These are phyloP conservation scores for Leptestheria dahalacensis DNA, from an alignment of 1,140 invertebrate species.

Conservation along the genomic window DNA sequence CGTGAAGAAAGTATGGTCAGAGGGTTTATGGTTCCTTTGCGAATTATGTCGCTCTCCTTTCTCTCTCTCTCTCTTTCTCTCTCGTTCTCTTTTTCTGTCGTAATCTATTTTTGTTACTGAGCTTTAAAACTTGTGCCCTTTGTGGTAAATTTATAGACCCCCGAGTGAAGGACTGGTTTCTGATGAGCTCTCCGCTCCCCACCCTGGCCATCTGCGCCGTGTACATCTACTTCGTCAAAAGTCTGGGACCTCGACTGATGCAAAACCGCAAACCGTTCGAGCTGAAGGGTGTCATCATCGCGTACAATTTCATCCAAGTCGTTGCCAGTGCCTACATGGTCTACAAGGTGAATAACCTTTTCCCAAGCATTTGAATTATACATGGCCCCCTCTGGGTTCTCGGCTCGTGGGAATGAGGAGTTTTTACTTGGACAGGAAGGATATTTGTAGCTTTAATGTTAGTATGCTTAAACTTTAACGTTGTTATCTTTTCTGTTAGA, in stretches of 20 bases:
- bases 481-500: conserved; percentile 10
- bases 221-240: conserved; percentile 70
- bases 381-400: conserved; percentile 17
- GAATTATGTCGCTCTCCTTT: no score
- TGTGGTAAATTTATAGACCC: no score
- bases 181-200: conserved; percentile 81
- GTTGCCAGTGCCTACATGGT: conserved; percentile 68
- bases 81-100: no score
- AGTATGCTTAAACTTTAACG: conserved; percentile 16
- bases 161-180: conserved; percentile 71
- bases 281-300: conserved; percentile 55
- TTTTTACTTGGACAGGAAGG: neutral
- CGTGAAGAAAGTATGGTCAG: no score
- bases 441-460: neutral
- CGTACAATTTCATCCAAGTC: conserved; percentile 75
- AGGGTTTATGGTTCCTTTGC: no score
- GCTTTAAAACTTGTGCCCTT: no score
- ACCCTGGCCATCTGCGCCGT: conserved; percentile 66
- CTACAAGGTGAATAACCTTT: conserved; percentile 63
- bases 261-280: conserved; percentile 69
- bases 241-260: conserved; percentile 69
- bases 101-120: no score
- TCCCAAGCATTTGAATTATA: no score
- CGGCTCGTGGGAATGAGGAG: conserved; percentile 3
- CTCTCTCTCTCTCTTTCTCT: no score